Evolutionary conservation across 2,113 vertebrate genomes (phyloP).

Genomic region (Piprites chloris): DNA sequence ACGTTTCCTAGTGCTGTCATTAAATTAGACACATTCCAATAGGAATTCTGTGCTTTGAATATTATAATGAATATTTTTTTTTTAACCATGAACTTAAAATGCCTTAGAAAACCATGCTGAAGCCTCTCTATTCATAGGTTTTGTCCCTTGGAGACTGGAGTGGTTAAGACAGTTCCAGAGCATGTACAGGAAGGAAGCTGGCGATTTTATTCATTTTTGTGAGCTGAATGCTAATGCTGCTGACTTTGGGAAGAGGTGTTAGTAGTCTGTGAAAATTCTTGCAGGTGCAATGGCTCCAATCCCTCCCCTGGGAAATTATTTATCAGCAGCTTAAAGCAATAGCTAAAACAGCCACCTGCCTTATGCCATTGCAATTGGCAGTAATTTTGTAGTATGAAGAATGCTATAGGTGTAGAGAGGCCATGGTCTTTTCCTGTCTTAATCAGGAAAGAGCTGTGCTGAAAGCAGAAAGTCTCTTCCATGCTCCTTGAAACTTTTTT

Average conservation of each 20-base stretch:
- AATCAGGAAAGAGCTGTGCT: neutral
- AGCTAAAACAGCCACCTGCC: neutral
- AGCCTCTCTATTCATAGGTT: neutral
- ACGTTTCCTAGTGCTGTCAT: neutral
- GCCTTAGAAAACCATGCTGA: neutral
- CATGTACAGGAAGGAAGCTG: neutral
- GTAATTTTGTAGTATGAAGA: neutral
- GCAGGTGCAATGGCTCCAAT: neutral
- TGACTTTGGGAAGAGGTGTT: neutral
- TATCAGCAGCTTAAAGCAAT: neutral
- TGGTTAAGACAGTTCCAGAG: neutral
- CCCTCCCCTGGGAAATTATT: neutral
- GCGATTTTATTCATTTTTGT: neutral
- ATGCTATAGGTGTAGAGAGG: neutral
- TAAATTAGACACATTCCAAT: neutral
- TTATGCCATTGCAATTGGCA: neutral
- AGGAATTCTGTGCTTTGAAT: neutral
- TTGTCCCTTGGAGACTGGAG: neutral
- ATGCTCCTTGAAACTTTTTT: neutral
- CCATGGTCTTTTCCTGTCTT: neutral
- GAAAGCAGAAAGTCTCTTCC: neutral
- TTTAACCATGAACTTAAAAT: neutral
- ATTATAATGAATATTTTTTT: neutral
- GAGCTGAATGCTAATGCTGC: neutral
- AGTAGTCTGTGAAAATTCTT: neutral